Evolutionary conservation across 2,797 vertebrate species (phyloP), one percentile per base, ranked within the genome.

Genomic region (Pyrocephalus nanus): DNA sequence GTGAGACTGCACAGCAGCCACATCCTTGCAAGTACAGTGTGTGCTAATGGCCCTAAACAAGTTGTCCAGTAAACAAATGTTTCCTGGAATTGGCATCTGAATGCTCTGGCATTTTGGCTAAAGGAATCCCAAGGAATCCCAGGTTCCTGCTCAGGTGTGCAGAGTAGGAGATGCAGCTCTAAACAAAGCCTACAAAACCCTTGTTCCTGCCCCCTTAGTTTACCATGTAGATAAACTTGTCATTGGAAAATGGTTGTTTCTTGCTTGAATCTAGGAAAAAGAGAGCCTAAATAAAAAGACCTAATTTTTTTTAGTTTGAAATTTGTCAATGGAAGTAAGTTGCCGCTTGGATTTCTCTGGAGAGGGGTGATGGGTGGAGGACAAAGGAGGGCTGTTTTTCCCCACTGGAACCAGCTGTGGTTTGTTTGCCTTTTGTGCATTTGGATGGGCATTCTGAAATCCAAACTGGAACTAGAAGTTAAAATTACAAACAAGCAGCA

Each of bases 401-500:
- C 92, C 83, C 88, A 80, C 7, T 95, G 88, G 50, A 96, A 94
- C 90, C 86, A 93, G 86, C 88, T 95, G 94, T 90, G 74, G 80
- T 93, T 95, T 87, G 34, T 79, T 93, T 0, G 0, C n/a, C 29
- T 96, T 72, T 82, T 89, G 57, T 94, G 74, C 38, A 8, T 94
- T 91, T 93, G 65, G 90, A 92, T 94, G 80, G 93, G 80, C 88
- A 77, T n/a, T 92, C 61, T 42, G 88, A 87, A 95, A 94, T 93
- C 88, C 71, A 86, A 80, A 94, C 92, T 96, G 75, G 86, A 94
- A 85, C 90, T 92, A 79, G 88, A 86, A 95, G 93, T 92, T 93
- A 77, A 65, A 83, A 76, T 72, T 93, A 30, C 65, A 92, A 94
- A 94, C 55, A 85, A 85, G 84, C 42, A 42, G 71, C 40, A 25